phyloP scores from a whole-genome alignment of 2,888 invertebrate genomes.

The Aleiodes alternator region DNA sequence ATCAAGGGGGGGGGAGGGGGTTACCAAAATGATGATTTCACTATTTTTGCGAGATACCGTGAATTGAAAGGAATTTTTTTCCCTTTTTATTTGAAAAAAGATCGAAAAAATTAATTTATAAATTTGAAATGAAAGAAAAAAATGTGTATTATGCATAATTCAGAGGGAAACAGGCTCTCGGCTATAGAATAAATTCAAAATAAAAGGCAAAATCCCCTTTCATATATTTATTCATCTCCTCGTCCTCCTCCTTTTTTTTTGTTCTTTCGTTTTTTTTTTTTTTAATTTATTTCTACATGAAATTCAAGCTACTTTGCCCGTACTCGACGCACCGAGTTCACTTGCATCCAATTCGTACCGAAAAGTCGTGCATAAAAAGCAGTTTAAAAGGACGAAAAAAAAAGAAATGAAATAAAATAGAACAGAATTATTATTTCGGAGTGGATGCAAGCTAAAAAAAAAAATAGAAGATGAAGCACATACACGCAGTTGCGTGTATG shows the following conservation, averaged over 20 bases:
- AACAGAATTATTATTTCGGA: too few relatives aligned
- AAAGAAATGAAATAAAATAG: neutral
- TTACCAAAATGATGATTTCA: too few relatives aligned
- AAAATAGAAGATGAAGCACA: constrained; percentile 7
- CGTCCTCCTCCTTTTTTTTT: too few relatives aligned
- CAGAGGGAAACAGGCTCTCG: too few relatives aligned
- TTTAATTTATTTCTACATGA: neutral
- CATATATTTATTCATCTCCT: too few relatives aligned
- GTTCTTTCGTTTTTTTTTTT: neutral
- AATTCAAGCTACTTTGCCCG: constrained; percentile 25
- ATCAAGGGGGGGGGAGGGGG: too few relatives aligned
- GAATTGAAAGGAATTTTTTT: too few relatives aligned
- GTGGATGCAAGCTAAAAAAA: neutral
- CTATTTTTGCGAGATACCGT: too few relatives aligned
- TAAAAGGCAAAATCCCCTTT: constrained; percentile 45
- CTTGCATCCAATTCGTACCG: constrained; percentile 20
- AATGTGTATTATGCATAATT: too few relatives aligned
- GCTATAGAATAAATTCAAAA: constrained; percentile 33
- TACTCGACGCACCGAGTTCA: constrained; percentile 7
- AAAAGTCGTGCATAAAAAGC: constrained; percentile 35
- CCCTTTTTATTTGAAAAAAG: neutral
- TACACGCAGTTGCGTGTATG: neutral
- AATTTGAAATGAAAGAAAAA: constrained; percentile 26
- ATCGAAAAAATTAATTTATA: constrained; percentile 31
- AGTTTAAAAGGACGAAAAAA: neutral